These are phyloP conservation scores for Sorex maritimensis DNA, from an alignment of 2,797 vertebrate species.

Conservation along the genomic window DNA sequence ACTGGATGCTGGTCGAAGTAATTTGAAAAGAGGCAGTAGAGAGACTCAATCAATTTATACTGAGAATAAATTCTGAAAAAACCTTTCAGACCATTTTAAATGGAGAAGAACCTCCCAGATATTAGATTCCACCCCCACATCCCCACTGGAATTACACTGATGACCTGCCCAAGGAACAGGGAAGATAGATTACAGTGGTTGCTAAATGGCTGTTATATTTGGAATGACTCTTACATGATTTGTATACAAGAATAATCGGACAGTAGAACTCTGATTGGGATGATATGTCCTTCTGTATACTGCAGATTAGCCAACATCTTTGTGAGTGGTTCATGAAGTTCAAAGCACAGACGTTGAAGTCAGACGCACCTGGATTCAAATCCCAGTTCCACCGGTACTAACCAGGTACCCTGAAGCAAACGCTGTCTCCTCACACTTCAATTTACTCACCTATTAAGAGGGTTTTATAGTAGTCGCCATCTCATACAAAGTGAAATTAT, in stretches of 20 bases:
- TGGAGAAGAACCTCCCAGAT: background rate
- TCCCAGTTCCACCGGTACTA: background rate
- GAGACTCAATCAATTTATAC: constrained; percentile 7
- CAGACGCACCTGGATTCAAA: background rate
- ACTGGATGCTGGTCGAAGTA: constrained; percentile 74
- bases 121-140: background rate
- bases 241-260: background rate
- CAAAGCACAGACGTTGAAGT: background rate
- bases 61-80: constrained; percentile 55
- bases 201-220: background rate
- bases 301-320: background rate
- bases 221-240: background rate
- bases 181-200: background rate
- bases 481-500: background rate
- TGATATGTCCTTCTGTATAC: background rate
- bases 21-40: constrained; percentile 70
- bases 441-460: constrained; percentile 42
- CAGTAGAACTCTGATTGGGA: background rate
- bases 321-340: background rate
- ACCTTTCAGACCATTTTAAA: constrained; percentile 48
- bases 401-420: background rate
- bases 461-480: background rate
- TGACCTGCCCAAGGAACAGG: background rate
- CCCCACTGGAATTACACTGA: background rate
- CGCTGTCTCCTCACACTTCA: background rate